Evolutionary conservation across 2,113 vertebrate species (phyloP).

Genomic region (Cisticola juncidis): DNA sequence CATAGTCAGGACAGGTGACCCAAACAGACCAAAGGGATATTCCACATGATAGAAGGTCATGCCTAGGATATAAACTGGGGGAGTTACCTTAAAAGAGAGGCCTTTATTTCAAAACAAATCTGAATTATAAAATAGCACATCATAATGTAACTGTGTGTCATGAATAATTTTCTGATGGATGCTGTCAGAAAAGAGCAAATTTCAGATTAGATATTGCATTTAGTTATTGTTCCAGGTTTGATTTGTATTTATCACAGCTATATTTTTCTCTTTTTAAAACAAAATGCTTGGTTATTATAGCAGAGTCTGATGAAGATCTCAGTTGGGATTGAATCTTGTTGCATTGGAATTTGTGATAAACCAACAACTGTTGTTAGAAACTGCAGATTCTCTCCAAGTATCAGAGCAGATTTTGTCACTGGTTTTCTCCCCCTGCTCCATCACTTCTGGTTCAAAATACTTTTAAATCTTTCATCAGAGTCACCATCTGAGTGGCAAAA

Average conservation of each 20-base stretch:
- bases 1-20: background rate
- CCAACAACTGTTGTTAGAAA: background rate
- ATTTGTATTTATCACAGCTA: background rate
- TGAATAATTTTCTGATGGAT: background rate
- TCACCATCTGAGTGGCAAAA: background rate
- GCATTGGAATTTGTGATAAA: background rate
- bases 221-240: background rate
- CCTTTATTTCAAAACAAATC: background rate
- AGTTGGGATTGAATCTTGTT: background rate
- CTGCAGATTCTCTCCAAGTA: background rate
- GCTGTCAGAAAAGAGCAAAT: background rate
- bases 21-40: background rate
- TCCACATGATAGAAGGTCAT: background rate
- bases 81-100: background rate
- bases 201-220: background rate
- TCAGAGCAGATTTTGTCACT: background rate
- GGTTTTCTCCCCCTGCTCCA: background rate
- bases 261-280: background rate
- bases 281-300: background rate
- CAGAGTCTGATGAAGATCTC: background rate
- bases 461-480: background rate
- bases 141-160: background rate
- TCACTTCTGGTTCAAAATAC: background rate
- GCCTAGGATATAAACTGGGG: background rate
- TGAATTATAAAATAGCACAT: background rate